Evolutionary conservation across 2,797 vertebrate genomes (phyloP).

Genomic region (Tarsius wallacei): DNA sequence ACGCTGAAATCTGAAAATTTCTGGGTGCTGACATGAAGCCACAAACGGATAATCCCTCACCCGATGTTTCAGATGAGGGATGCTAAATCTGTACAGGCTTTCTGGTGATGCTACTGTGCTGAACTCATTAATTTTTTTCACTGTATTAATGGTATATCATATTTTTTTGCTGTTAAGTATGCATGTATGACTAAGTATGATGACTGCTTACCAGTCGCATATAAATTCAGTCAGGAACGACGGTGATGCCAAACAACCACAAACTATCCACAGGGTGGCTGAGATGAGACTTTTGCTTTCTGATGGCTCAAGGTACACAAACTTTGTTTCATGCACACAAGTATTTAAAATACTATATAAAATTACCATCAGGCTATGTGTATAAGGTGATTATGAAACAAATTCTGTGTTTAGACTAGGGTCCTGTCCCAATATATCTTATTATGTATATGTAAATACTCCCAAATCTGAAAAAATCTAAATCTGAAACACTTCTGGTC

Average conservation of each 20-base stretch:
- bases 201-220: not conserved
- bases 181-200: not conserved
- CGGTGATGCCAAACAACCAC: not conserved
- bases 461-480: not conserved
- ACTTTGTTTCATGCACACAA: not conserved
- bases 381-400: not conserved
- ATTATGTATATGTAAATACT: not conserved
- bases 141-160: not conserved
- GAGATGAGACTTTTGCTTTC: not conserved
- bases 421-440: not conserved
- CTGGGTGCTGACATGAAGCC: not conserved
- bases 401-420: not conserved
- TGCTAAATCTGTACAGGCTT: not conserved
- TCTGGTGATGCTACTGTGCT: not conserved
- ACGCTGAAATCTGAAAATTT: not conserved
- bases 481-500: not conserved
- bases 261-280: not conserved
- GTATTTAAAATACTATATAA: not conserved
- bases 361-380: not conserved
- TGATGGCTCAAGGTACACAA: not conserved
- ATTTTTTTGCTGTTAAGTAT: not conserved
- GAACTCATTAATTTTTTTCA: not conserved
- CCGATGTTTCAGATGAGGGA: not conserved
- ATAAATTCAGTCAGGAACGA: not conserved
- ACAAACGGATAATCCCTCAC: not conserved